Conservation (phyloP, 2,797 vertebrate species). For the Peromyscus eremicus region DNA sequence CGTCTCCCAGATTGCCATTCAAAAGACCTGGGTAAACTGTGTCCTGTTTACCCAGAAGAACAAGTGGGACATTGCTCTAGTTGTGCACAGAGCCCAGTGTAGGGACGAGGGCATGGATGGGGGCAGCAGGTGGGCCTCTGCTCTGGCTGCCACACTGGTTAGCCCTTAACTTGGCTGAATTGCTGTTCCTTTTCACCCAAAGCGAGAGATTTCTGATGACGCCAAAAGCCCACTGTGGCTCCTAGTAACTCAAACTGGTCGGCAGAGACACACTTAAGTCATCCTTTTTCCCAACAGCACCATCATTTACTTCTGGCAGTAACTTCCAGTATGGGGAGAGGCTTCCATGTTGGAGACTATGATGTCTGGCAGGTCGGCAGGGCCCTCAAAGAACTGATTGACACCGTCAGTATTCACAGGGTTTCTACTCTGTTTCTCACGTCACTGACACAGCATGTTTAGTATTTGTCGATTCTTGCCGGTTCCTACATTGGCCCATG, state of each 20-base stretch:
- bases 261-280: neutral
- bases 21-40: neutral
- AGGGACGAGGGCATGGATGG: accelerated
- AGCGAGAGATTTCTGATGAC: neutral
- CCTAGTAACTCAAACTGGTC: neutral
- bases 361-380: accelerated
- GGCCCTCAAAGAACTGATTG: neutral
- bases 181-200: neutral
- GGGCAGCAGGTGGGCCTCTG: accelerated
- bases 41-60: neutral
- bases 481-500: neutral
- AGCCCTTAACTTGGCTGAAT: neutral
- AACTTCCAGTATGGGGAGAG: too few relatives aligned
- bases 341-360: accelerated
- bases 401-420: neutral
- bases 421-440: neutral
- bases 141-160: accelerated
- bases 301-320: too few relatives aligned
- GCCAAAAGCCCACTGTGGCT: neutral
- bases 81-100: accelerated
- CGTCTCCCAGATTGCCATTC: neutral
- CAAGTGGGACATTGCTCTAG: accelerated
- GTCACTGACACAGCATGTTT: neutral
- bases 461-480: neutral
- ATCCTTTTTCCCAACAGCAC: accelerated